These are phyloP conservation scores for Acanthosoma haemorrhoidale DNA, from an alignment of 2,888 invertebrate genomes.

Conservation along the genomic window DNA sequence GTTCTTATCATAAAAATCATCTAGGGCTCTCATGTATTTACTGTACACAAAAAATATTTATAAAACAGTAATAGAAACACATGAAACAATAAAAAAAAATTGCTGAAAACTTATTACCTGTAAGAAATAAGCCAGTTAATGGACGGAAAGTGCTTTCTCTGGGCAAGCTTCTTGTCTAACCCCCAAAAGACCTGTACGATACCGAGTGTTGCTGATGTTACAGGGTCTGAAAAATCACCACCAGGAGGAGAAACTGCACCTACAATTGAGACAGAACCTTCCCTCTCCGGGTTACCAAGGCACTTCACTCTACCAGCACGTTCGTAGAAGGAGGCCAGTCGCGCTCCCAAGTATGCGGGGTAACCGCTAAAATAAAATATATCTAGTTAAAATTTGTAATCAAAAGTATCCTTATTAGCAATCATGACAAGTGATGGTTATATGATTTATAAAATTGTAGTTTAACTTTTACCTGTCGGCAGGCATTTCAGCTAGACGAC, in stretches of 20 bases:
- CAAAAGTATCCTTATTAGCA: not conserved
- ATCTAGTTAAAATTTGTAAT: not conserved
- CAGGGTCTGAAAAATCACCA: constrained; percentile 99
- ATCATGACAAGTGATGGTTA: not conserved
- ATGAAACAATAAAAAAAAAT: not conserved
- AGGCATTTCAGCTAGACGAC: constrained; percentile 99
- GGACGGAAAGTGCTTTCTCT: constrained; percentile 99
- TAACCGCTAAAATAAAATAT: constrained; percentile 77
- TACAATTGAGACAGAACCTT: constrained; percentile 98
- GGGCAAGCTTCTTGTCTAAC: constrained; percentile 95
- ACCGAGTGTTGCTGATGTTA: constrained; percentile 96
- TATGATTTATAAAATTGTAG: not conserved
- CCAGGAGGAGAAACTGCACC: constrained; percentile 99
- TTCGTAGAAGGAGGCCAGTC: constrained; percentile 99
- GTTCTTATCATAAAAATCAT: constrained; percentile 99
- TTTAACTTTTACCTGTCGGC: constrained; percentile 59
- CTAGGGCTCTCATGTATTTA: constrained; percentile 96
- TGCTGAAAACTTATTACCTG: constrained; percentile 49
- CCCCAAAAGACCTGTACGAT: constrained; percentile 99
- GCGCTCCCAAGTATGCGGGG: constrained; percentile 96
- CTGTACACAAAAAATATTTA: constrained; percentile 48
- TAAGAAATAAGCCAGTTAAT: constrained; percentile 99
- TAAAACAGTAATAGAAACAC: too few relatives aligned
- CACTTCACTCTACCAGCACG: constrained; percentile 96
- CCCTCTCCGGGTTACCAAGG: constrained; percentile 94